Evolutionary conservation across 2,113 vertebrate species (phyloP).

Genomic region (Microtus oregoni): DNA sequence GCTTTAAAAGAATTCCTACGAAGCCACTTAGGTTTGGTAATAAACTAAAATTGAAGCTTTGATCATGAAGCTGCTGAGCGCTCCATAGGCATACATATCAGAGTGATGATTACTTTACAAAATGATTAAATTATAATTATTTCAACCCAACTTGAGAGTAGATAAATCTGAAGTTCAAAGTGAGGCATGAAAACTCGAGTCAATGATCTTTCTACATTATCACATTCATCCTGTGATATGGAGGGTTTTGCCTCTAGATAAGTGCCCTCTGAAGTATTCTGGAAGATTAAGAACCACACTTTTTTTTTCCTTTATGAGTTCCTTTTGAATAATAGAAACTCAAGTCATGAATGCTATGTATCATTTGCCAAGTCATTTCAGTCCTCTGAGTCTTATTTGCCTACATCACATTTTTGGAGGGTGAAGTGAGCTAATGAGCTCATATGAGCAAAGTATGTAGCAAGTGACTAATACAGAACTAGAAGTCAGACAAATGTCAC

Average conservation of each 20-base stretch:
- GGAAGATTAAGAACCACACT: neutral
- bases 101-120: neutral
- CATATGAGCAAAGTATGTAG: neutral
- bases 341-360: neutral
- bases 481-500: neutral
- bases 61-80: neutral
- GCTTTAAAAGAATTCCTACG: neutral
- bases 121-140: conserved; percentile 3
- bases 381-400: neutral
- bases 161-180: neutral
- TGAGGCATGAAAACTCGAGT: neutral
- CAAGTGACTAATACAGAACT: neutral
- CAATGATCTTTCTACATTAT: neutral
- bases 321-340: neutral
- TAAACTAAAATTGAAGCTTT: neutral
- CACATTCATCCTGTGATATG: neutral
- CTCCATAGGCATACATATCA: neutral
- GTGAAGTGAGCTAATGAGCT: neutral
- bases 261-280: neutral
- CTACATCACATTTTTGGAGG: neutral
- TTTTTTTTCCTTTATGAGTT: neutral
- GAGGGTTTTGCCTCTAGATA: neutral
- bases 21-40: neutral
- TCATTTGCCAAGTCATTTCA: neutral
- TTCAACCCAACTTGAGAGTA: neutral